Base-by-base conservation (phyloP, 2,888 invertebrate species). In the Leptopilina syphax region DNA sequence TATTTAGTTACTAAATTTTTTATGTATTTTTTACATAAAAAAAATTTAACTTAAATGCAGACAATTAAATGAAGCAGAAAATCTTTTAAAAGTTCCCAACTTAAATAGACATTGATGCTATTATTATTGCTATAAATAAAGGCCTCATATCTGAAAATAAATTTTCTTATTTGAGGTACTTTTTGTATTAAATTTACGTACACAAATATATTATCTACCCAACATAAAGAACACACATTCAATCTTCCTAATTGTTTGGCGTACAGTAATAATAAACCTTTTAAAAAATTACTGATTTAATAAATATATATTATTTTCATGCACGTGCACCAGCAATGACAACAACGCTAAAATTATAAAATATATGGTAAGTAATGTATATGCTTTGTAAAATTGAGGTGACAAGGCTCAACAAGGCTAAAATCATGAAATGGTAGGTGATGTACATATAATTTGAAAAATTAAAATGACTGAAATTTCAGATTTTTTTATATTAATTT, bases 151-250 rank as follows among this genome's bases (percentile, higher is more conserved):
- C 34, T 70, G 54, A 13, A 54, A 70, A 70, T 27, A 27, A 60
- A 8, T 54, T 13, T 1, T 54, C 8, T 34, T 6, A 9, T 70
- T 34, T 54, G n/a, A 57, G 8, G 13, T 24, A 54, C 18, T 24
- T 50, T 70, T 50, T 13, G 7, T 34, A 70, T 70, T 54, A 57
- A 27, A 57, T 54, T 27, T n/a, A 67, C 67, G 76, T 76, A 77
- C 3, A 34, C 4, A 54, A 80, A 66, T 81, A 79, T 84, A 87
- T 87, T 34, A 34, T 34, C 34, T 34, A 34, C 34, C 88, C 89
- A 87, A 86, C 88, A 86, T 88, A 88, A 88, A 89, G 88, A 87
- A 88, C 87, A 86, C 87, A 83, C 81, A 27, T n/a, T 57, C 34
- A 34, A 34, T 12, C 27, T 27, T 57, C 3, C 57, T 73, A n/a